Percentiles rank a stretch among this genome's conserved stretches.
Evolutionary conservation across 1,140 invertebrate species (phyloP).

Genomic region (Euschistus heros): DNA sequence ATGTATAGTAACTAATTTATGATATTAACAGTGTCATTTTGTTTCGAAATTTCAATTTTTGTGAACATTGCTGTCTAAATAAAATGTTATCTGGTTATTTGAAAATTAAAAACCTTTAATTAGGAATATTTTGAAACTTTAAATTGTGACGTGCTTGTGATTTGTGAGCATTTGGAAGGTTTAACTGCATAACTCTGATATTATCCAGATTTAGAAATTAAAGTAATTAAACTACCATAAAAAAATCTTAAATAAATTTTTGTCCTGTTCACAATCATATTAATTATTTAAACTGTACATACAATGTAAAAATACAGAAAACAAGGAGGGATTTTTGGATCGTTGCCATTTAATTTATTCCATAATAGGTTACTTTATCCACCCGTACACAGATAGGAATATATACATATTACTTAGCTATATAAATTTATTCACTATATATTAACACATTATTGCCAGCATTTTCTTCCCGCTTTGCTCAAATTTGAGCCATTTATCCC

Average conservation of each 20-base stretch:
- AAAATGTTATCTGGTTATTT: no score
- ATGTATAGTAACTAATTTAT: no score
- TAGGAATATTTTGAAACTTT: no score
- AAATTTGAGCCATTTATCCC: slow-evolving; percentile 1
- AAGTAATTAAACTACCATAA: no score
- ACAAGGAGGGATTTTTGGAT: slow-evolving; percentile 7
- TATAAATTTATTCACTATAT: slow-evolving; percentile 21
- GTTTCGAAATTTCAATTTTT: no score
- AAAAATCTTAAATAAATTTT: background rate
- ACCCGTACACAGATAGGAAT: slow-evolving; percentile 22
- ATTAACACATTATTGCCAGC: slow-evolving; percentile 26
- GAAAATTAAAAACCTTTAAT: no score
- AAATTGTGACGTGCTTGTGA: no score
- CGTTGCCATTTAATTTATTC: slow-evolving; percentile 13
- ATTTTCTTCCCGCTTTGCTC: background rate
- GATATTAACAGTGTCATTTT: no score
- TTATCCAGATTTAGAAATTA: no score
- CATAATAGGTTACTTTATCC: slow-evolving; percentile 8
- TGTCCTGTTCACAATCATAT: background rate
- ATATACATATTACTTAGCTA: slow-evolving; percentile 11
- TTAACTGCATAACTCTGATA: no score
- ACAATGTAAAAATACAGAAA: slow-evolving; percentile 14
- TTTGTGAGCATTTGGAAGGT: no score
- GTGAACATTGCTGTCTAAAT: no score
- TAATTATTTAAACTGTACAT: slow-evolving; percentile 5